A percentile compares a stretch with the other conserved stretches of the same genome.
phyloP scores from a whole-genome alignment of 2,888 invertebrate species.

The Brachypalpus laphriformis region DNA sequence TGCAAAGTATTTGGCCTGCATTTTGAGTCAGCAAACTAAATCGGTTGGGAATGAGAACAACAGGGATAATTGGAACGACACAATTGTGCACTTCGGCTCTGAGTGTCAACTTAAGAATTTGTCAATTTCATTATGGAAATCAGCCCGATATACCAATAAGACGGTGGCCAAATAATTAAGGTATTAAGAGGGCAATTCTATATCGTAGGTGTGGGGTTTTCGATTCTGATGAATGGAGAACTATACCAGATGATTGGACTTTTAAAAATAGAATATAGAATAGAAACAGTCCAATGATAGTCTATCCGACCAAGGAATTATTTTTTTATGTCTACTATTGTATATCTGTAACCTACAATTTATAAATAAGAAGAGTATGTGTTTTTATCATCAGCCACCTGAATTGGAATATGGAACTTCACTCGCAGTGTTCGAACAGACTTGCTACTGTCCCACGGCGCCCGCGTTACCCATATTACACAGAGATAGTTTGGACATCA shows the following conservation, averaged over 20 bases:
- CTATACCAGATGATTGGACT: background rate
- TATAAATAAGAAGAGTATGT: no score
- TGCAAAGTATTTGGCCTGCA: constrained; percentile 11
- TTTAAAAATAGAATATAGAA: background rate
- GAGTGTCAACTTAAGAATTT: constrained; percentile 27
- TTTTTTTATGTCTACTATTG: no score
- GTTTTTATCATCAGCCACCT: no score
- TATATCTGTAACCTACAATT: no score
- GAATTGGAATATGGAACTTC: no score
- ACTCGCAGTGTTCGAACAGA: no score
- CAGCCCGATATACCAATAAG: background rate
- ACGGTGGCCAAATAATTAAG: background rate
- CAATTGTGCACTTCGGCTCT: background rate
- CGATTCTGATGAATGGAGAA: background rate
- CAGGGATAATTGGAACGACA: constrained; percentile 13
- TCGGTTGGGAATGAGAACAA: constrained; percentile 11
- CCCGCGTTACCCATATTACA: no score
- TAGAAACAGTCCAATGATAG: no score
- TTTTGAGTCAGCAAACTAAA: constrained; percentile 2
- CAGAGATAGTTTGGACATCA: no score
- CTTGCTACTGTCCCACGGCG: no score
- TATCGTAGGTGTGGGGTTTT: background rate
- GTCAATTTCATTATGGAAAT: constrained; percentile 12
- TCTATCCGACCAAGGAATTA: no score
- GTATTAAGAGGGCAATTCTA: background rate